A percentile compares a stretch with the other conserved stretches of the same genome.
Evolutionary conservation across 2,888 invertebrate species (phyloP).

Genomic region (Drosophila peninsularis): DNA sequence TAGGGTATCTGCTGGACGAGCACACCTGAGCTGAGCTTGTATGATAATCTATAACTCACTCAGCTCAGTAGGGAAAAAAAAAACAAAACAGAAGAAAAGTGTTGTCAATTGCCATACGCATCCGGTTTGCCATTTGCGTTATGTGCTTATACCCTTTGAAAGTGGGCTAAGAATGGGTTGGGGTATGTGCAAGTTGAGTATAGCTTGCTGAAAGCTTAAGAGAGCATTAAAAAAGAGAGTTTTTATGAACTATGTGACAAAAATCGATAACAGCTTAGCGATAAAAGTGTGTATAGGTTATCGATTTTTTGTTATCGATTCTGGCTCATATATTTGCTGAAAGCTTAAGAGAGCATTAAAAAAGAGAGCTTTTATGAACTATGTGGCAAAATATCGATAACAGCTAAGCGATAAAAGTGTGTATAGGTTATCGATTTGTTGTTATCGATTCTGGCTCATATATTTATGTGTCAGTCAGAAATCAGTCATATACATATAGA

Average conservation of each 20-base stretch:
- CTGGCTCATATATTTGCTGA: no score
- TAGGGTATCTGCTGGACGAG: neutral
- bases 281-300: neutral
- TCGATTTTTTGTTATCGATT: no score
- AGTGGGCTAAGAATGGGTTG: neutral
- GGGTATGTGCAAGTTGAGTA: neutral
- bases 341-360: no score
- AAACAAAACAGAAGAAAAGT: conserved; percentile 9
- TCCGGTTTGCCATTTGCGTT: conserved; percentile 40
- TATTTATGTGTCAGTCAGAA: no score
- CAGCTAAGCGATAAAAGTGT: neutral
- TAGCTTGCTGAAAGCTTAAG: neutral
- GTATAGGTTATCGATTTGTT: neutral
- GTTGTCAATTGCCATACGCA: conserved; percentile 47
- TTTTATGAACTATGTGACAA: no score
- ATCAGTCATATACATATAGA: neutral
- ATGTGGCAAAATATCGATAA: no score
- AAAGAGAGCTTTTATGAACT: no score
- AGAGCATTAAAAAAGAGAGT: no score
- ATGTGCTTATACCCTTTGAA: conserved; percentile 6
- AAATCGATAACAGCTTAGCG: neutral
- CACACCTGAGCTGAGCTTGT: neutral
- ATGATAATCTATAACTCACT: conserved; percentile 27
- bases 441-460: no score
- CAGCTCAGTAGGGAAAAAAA: conserved; percentile 19